Evolutionary conservation across 2,113 vertebrate species (phyloP).

Genomic region (Heptranchias perlo): DNA sequence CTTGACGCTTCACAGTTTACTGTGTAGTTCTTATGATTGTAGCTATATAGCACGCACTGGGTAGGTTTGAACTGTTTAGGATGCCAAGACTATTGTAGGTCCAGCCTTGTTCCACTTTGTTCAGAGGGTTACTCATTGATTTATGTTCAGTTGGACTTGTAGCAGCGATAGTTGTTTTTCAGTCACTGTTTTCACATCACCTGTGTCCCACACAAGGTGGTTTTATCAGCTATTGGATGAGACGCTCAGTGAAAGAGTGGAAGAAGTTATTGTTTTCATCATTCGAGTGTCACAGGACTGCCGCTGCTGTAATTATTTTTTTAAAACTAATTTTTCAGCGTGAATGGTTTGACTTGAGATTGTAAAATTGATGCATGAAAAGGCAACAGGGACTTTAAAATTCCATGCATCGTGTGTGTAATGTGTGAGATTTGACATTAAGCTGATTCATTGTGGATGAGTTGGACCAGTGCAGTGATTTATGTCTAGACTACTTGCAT

Average conservation of each 20-base stretch:
- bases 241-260: neutral
- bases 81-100: neutral
- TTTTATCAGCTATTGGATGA: neutral
- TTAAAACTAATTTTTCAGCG: neutral
- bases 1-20: neutral
- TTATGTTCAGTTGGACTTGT: too few species aligned
- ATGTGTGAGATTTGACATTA: neutral
- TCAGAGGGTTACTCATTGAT: too few species aligned
- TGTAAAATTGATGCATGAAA: neutral
- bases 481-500: neutral
- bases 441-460: neutral
- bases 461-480: neutral
- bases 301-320: neutral
- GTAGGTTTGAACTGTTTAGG: neutral
- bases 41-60: neutral
- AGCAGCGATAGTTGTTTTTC: neutral
- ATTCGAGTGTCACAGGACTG: neutral
- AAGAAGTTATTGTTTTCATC: neutral
- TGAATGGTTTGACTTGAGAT: neutral
- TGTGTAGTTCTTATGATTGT: neutral
- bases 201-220: neutral
- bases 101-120: too few species aligned
- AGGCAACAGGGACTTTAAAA: neutral
- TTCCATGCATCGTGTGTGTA: too few species aligned
- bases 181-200: neutral